Conservation (phyloP, 2,888 invertebrate genomes). For the Heteropelma amictum region DNA sequence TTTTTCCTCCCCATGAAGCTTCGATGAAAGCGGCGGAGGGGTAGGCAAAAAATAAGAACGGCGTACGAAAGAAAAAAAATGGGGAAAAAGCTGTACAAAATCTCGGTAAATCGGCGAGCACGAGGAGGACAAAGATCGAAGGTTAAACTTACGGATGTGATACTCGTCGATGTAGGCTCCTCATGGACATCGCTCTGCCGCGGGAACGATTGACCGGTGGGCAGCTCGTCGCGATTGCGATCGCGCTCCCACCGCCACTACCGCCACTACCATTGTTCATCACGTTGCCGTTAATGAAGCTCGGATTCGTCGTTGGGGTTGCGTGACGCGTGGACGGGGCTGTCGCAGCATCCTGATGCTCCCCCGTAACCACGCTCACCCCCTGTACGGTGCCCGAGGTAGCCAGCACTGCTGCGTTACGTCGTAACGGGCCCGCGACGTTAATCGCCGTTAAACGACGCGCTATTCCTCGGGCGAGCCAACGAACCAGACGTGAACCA, state of each 20-base stretch:
- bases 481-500: slow-evolving; percentile 83
- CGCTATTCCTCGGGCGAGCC: slow-evolving; percentile 75
- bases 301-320: slow-evolving; percentile 61
- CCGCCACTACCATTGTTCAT: slow-evolving; percentile 33
- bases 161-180: slow-evolving; percentile 75
- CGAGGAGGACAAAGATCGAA: not conserved
- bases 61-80: not conserved
- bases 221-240: slow-evolving; percentile 61
- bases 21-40: too few species aligned
- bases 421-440: slow-evolving; percentile 79
- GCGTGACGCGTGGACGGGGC: slow-evolving; percentile 66
- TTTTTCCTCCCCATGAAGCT: too few species aligned
- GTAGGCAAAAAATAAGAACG: too few species aligned
- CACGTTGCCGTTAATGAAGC: slow-evolving; percentile 45
- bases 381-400: slow-evolving; percentile 63
- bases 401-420: slow-evolving; percentile 77
- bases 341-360: slow-evolving; percentile 53
- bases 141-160: slow-evolving; percentile 77
- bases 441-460: slow-evolving; percentile 80
- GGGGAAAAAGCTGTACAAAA: not conserved
- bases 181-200: slow-evolving; percentile 74
- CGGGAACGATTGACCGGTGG: slow-evolving; percentile 64
- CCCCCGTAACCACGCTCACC: slow-evolving; percentile 66
- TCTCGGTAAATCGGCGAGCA: not conserved
- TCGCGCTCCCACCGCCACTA: slow-evolving; percentile 56